Base-by-base conservation (phyloP, 2,888 invertebrate genomes). In the Lumbricus terrestris region DNA sequence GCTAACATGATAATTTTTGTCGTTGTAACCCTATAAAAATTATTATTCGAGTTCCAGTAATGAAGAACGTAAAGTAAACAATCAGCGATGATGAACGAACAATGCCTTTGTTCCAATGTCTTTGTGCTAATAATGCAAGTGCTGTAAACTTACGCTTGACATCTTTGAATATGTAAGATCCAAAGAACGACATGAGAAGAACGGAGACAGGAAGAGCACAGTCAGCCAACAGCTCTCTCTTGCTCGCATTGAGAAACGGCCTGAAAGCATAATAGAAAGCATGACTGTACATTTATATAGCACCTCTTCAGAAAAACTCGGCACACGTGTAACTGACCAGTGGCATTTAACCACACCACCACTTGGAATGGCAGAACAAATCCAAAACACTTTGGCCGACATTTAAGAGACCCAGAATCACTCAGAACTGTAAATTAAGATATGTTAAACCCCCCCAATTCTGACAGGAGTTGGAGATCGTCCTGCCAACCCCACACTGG, bases 151-250 rank as follows among this genome's bases (percentile, higher is more conserved):
- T 94, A 96, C 96, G 94, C 92, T 95, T 95, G 91, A 96, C 95
- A 92, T 95, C 96, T 90, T 94, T 94, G 94, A 96, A 96, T 88
- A 96, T 93, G 93, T 95, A 96, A 34, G 96, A 96, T 42, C 96
- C 96, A 91, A 96, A 94, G 94, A 96, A 96, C 88, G 96, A 95
- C 95, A 96, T 96, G 90, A 96, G 94, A 47, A 96, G 93, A 35
- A 96, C 96, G 38, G 96, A 95, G 13, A 96, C 95, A 29, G 96
- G 96, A 89, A 96, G 95, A 29, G 96, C 96, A 93, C 96, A 96
- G 93, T 96, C 96, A n/a, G 96, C 96, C 91, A 96, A 93, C 91
- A 96, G 94, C 93, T 96, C 96, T 33, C 96, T 94, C 92, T 96
- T 96, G 89, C 96, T 95, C 33, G 96, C 95, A 92, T 96, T 96